These are phyloP conservation scores for Lasioglossum calceatum DNA, from an alignment of 2,888 invertebrate genomes.

Conservation along the genomic window DNA sequence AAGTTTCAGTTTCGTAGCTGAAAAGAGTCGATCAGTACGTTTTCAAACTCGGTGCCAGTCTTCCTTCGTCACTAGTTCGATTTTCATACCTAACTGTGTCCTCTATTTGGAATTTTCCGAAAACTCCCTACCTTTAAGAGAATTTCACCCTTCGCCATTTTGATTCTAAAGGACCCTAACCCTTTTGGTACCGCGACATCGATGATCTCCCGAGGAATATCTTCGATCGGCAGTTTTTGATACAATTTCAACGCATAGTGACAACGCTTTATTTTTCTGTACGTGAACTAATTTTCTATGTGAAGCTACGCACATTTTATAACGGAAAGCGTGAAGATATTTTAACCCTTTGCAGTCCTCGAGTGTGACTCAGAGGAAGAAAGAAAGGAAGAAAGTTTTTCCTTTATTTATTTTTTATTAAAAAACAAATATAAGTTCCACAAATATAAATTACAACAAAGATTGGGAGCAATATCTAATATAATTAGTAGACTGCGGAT, in stretches of 20 bases:
- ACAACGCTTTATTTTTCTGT: background rate
- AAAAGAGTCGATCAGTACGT: background rate
- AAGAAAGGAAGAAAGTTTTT: too few species aligned
- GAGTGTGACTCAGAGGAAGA: too few species aligned
- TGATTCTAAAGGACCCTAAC: background rate
- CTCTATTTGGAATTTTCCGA: background rate
- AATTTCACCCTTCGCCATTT: background rate
- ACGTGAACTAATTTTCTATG: background rate
- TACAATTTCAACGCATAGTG: background rate
- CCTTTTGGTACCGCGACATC: background rate
- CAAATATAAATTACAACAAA: too few species aligned
- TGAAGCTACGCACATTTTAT: background rate
- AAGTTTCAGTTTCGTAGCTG: background rate
- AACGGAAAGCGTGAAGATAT: background rate
- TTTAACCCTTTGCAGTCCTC: background rate
- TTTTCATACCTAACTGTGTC: background rate
- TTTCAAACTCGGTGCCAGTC: background rate
- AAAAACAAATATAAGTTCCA: too few species aligned
- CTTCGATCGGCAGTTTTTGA: background rate
- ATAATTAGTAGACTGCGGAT: too few species aligned
- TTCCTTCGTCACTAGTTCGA: background rate
- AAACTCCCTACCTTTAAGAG: background rate
- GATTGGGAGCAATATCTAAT: too few species aligned
- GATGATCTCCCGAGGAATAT: background rate
- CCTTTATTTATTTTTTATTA: too few species aligned